These are phyloP conservation scores for Drosophila orosa DNA, from an alignment of 1,140 invertebrate species.

Conservation along the genomic window DNA sequence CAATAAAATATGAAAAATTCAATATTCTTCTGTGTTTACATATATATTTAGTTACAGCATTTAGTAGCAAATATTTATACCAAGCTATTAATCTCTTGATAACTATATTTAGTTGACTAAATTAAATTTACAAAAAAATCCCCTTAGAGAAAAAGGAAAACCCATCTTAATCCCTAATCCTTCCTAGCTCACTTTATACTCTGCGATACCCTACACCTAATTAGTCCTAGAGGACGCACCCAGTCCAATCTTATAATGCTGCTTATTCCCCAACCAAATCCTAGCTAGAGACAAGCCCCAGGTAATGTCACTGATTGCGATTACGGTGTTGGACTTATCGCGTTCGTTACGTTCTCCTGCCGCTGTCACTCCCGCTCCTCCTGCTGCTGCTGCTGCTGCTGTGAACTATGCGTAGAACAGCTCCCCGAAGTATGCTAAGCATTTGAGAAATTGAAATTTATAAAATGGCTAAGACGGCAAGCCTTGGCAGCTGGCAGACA, in stretches of 20 bases:
- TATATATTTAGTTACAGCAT: background rate
- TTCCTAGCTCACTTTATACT: background rate
- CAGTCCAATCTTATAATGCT: constrained; percentile 34
- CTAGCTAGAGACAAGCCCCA: constrained; percentile 23
- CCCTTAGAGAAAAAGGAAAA: background rate
- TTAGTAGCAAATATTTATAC: background rate
- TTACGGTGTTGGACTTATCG: constrained; percentile 47
- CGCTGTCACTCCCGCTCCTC: background rate
- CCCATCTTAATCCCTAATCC: background rate
- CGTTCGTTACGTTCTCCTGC: constrained; percentile 4
- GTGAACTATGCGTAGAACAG: constrained; percentile 38
- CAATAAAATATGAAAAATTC: background rate
- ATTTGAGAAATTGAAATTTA: constrained; percentile 82
- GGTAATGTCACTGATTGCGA: constrained; percentile 71
- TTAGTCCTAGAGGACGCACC: constrained; percentile 17
- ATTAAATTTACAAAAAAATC: background rate
- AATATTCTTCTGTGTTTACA: background rate
- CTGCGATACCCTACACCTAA: constrained; percentile 1
- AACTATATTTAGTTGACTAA: too few species aligned
- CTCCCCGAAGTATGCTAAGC: constrained; percentile 72
- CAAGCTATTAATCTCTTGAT: background rate
- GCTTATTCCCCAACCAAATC: constrained; percentile 10
- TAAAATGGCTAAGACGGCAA: constrained; percentile 47
- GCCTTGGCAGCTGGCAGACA: constrained; percentile 29
- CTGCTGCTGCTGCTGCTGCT: background rate